phyloP scores from a whole-genome alignment of 2,888 invertebrate genomes.

The Plemyria rubiginata region DNA sequence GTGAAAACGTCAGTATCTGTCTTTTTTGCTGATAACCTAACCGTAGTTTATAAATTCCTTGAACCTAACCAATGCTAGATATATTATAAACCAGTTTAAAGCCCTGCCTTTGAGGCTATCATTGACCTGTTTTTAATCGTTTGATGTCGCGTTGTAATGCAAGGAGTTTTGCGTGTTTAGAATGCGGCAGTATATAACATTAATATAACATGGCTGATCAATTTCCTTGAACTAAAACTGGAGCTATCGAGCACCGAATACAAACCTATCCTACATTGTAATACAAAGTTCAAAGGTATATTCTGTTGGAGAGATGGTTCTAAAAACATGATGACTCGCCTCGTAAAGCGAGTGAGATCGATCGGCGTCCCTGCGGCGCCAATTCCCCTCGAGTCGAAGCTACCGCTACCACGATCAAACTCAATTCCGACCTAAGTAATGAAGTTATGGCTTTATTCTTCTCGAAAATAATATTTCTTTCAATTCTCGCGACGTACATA shows the following conservation, averaged over 20 bases:
- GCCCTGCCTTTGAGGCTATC: background rate
- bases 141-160: conserved; percentile 2
- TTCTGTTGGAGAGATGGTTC: conserved; percentile 50
- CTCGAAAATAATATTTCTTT: conserved; percentile 22
- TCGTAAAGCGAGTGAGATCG: conserved; percentile 73
- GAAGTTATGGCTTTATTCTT: conserved; percentile 23
- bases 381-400: conserved; percentile 37
- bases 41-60: too few species aligned
- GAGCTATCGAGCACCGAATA: background rate
- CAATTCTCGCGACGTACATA: background rate
- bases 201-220: conserved; percentile 1
- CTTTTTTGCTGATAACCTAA: too few species aligned
- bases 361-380: conserved; percentile 74
- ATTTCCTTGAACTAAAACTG: conserved; percentile 10
- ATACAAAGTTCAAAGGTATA: conserved; percentile 39
- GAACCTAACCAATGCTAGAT: too few species aligned
- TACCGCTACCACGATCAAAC: conserved; percentile 37
- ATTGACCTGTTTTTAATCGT: background rate
- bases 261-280: conserved; percentile 22
- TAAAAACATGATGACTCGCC: conserved; percentile 70
- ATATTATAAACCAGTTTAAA: too few species aligned
- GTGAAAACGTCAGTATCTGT: too few species aligned
- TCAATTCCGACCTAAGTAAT: conserved; percentile 36
- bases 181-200: conserved; percentile 2
- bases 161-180: conserved; percentile 16